Conservation (phyloP, 2,797 vertebrate genomes). For the Platyrinchus mystaceus region DNA sequence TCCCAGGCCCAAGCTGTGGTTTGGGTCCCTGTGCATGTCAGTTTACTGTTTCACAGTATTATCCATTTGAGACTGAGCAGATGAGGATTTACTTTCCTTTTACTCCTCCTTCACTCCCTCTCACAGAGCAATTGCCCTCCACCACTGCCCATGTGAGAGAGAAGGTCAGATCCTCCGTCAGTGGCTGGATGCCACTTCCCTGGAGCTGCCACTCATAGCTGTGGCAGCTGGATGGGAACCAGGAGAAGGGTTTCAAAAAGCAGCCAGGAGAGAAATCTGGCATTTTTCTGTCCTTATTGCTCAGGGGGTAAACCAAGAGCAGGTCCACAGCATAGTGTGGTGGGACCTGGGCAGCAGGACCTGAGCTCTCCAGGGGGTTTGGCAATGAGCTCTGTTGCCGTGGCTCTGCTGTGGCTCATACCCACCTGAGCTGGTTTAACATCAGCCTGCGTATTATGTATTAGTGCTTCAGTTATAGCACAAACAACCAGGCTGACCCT, state of each 20-base stretch:
- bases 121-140: not conserved
- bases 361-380: not conserved
- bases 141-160: accelerated
- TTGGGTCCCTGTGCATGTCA: not conserved
- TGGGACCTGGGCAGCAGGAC: not conserved
- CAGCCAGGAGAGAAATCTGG: not conserved
- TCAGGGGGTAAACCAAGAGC: not conserved
- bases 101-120: not conserved
- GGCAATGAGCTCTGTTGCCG: not conserved
- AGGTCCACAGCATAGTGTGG: accelerated
- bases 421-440: not conserved
- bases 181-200: not conserved
- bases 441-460: not conserved
- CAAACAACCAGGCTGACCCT: not conserved
- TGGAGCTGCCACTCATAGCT: accelerated
- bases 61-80: not conserved
- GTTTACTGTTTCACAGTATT: not conserved
- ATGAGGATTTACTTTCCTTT: not conserved
- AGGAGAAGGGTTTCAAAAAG: not conserved
- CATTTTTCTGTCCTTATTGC: accelerated
- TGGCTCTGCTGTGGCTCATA: not conserved
- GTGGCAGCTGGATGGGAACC: accelerated
- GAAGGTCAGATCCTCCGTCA: not conserved
- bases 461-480: slow-evolving; percentile 1
- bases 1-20: not conserved